Evolutionary conservation across 2,113 vertebrate genomes (phyloP).

Genomic region (Gavialis gangeticus): DNA sequence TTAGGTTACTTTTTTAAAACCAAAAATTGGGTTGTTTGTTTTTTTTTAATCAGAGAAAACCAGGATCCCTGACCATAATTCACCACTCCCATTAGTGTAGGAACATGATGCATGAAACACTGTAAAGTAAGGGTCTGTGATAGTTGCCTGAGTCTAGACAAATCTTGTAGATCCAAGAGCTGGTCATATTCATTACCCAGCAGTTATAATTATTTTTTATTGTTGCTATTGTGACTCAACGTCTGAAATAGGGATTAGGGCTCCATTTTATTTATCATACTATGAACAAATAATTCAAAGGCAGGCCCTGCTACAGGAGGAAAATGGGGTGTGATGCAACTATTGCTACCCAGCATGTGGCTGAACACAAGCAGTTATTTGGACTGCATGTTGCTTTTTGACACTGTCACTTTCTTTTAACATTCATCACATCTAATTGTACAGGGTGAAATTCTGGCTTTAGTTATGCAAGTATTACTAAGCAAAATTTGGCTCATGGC

Average conservation of each 20-base stretch:
- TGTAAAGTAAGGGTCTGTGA: neutral
- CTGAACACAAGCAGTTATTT: neutral
- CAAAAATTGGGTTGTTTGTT: no score
- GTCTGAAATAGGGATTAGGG: neutral
- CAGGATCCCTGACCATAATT: no score
- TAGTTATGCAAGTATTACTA: neutral
- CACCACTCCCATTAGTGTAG: no score
- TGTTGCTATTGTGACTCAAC: neutral
- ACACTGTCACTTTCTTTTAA: conserved; percentile 11
- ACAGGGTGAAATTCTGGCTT: neutral
- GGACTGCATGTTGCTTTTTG: neutral
- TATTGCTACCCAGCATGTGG: conserved; percentile 12
- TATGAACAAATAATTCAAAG: conserved; percentile 6
- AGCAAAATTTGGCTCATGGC: conserved; percentile 32
- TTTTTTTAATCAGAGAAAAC: no score
- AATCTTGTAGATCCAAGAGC: neutral
- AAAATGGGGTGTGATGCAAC: neutral
- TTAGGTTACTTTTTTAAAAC: no score
- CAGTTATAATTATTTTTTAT: neutral
- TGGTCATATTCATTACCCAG: neutral
- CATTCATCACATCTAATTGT: neutral
- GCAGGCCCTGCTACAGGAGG: neutral
- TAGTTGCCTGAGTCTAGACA: neutral
- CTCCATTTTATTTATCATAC: neutral
- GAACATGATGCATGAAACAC: neutral